Conservation (phyloP, 1,140 invertebrate genomes). For the Leptinotarsa texana region DNA sequence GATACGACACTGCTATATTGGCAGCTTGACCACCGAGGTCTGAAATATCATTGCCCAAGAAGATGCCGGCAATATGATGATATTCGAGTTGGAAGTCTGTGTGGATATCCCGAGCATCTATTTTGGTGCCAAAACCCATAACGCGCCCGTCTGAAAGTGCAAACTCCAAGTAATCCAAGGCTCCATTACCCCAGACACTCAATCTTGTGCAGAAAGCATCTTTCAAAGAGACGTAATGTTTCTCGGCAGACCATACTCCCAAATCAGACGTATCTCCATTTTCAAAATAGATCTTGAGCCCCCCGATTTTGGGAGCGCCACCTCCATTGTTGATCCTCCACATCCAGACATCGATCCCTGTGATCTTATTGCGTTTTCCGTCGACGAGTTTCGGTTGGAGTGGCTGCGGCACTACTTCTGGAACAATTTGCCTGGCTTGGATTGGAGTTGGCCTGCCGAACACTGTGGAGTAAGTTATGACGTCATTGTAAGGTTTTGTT, state of each 20-base stretch:
- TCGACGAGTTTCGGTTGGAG: not conserved
- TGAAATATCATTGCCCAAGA: not conserved
- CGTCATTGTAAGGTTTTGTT: not conserved
- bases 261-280: not conserved
- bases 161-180: slow-evolving; percentile 13
- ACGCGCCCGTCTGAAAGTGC: not conserved
- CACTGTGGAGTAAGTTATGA: not conserved
- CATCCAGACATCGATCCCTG: not conserved
- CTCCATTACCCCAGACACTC: not conserved
- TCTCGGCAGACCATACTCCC: not conserved
- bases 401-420: not conserved
- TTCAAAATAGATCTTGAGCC: slow-evolving; percentile 6
- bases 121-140: not conserved
- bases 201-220: not conserved
- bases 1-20: slow-evolving; percentile 12
- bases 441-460: not conserved
- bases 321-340: not conserved
- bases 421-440: not conserved
- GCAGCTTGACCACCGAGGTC: not conserved
- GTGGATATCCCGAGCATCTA: not conserved
- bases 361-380: slow-evolving; percentile 2
- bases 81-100: not conserved
- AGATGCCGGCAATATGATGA: slow-evolving; percentile 10
- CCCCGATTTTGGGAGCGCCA: slow-evolving; percentile 3
- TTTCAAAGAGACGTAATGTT: not conserved